Percentiles rank a stretch among this genome's conserved stretches.
phyloP scores from a whole-genome alignment of 2,888 invertebrate genomes.

The Drosophila hamatofila region DNA sequence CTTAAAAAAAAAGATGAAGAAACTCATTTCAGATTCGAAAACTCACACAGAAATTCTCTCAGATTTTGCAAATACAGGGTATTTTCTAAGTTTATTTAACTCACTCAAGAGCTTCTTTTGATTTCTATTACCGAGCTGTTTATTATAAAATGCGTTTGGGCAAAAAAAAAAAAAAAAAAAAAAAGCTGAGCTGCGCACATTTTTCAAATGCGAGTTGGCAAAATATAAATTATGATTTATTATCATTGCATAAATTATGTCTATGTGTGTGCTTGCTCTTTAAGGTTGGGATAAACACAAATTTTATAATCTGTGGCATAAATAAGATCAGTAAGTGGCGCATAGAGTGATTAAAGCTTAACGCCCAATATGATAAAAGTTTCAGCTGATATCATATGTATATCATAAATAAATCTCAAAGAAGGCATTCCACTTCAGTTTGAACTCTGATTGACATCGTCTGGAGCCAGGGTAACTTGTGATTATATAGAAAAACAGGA shows the following conservation, averaged over 20 bases:
- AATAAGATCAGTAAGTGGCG: background rate
- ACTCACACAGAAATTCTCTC: background rate
- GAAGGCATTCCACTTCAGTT: background rate
- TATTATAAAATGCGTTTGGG: slow-evolving; percentile 30
- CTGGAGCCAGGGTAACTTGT: background rate
- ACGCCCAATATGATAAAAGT: too few species aligned
- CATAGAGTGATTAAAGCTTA: background rate
- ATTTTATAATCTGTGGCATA: slow-evolving; percentile 4
- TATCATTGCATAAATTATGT: slow-evolving; percentile 7
- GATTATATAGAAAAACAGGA: slow-evolving; percentile 22
- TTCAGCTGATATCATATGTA: too few species aligned
- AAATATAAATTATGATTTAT: slow-evolving; percentile 30
- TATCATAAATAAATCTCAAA: background rate
- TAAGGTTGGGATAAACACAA: background rate
- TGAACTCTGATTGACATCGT: background rate
- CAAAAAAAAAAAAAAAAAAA: slow-evolving; percentile 13
- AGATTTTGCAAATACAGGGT: background rate
- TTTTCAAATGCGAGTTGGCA: slow-evolving; percentile 18
- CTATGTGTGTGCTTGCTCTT: background rate
- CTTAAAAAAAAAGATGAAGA: background rate
- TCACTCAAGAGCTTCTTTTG: background rate
- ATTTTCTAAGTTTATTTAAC: background rate
- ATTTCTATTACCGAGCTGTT: slow-evolving; percentile 20
- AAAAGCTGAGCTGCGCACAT: slow-evolving; percentile 13
- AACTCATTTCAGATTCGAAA: background rate